Evolutionary conservation across 2,797 vertebrate species (phyloP).

Genomic region (Varecia variegata): DNA sequence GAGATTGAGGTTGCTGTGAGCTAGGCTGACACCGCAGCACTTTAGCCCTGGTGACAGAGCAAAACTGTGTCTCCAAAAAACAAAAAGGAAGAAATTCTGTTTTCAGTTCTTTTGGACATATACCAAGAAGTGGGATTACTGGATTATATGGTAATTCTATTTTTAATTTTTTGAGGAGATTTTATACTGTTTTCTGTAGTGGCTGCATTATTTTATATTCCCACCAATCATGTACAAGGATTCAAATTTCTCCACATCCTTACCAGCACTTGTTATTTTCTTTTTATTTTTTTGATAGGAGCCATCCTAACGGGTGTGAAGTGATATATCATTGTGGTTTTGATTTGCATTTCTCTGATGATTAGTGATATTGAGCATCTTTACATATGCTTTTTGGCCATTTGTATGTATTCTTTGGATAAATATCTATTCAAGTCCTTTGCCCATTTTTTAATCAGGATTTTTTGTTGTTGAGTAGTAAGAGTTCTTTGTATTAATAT

Average conservation of each 20-base stretch:
- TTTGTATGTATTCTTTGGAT: neutral
- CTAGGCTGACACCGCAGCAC: too few species aligned
- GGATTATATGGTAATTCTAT: neutral
- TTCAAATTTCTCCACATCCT: neutral
- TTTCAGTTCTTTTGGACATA: neutral
- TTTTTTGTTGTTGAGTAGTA: neutral
- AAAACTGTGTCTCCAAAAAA: too few species aligned
- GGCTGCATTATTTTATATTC: neutral
- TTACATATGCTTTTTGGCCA: neutral
- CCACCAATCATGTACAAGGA: neutral
- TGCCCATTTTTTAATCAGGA: neutral
- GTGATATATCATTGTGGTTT: neutral
- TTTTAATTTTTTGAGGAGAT: neutral
- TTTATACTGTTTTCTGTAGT: neutral
- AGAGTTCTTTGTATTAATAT: neutral
- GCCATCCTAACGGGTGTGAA: neutral
- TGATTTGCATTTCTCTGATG: neutral
- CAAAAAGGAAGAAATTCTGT: neutral
- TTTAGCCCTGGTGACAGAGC: too few species aligned
- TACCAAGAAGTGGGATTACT: neutral
- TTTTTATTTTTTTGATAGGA: neutral
- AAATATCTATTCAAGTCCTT: neutral
- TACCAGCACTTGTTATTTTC: neutral
- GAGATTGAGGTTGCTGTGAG: too few species aligned
- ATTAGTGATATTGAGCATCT: neutral